Conservation (phyloP, 1,140 invertebrate genomes). For the Habropoda laboriosa region DNA sequence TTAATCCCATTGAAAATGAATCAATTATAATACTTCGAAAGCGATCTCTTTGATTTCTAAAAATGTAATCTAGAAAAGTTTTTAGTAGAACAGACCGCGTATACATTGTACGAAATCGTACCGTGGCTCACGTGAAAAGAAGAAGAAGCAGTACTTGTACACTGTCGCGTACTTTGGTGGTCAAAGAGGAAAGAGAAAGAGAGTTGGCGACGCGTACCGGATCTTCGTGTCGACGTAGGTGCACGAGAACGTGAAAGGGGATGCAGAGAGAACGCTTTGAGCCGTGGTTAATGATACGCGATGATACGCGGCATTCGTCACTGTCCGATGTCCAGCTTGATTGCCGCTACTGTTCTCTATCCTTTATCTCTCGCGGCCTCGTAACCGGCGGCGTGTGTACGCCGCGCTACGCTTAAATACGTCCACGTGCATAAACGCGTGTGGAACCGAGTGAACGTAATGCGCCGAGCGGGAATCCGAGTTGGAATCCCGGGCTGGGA, state of each 20-base stretch:
- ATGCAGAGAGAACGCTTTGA: constrained; percentile 67
- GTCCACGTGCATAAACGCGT: constrained; percentile 21
- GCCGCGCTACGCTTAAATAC: constrained; percentile 33
- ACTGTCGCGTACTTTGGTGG: background rate
- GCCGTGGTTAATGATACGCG: constrained; percentile 77
- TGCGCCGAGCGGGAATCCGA: background rate
- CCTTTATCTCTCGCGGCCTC: constrained; percentile 67
- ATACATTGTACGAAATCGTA: constrained; percentile 47
- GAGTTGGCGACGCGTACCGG: constrained; percentile 35
- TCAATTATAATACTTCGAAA: no score
- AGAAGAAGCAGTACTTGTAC: constrained; percentile 19
- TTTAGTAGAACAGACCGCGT: no score
- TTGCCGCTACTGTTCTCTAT: constrained; percentile 78
- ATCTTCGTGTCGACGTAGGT: constrained; percentile 55
- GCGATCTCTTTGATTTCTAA: no score
- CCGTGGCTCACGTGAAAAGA: constrained; percentile 9
- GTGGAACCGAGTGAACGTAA: background rate
- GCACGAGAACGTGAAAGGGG: constrained; percentile 54
- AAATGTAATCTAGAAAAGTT: no score
- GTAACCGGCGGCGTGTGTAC: constrained; percentile 32
- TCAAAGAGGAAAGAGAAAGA: background rate
- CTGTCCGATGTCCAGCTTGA: constrained; percentile 78
- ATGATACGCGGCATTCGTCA: constrained; percentile 79
- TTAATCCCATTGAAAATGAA: no score
- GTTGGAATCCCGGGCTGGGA: background rate